These are phyloP conservation scores for Sacculina carcini DNA, from an alignment of 2,888 invertebrate species.

Conservation along the genomic window DNA sequence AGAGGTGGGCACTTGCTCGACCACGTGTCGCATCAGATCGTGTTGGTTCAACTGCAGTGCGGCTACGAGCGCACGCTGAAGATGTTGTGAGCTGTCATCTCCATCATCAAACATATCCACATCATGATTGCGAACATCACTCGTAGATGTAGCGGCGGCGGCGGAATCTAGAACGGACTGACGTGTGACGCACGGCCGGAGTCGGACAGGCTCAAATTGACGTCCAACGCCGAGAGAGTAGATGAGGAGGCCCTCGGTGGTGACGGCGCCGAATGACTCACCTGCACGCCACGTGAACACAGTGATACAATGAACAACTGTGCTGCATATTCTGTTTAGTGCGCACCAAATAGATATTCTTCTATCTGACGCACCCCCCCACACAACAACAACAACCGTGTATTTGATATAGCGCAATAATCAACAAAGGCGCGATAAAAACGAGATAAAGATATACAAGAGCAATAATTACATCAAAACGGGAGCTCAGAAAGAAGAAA, in stretches of 20 bases:
- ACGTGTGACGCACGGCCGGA: constrained; percentile 62
- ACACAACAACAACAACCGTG: no score
- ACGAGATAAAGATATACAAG: no score
- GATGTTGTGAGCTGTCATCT: constrained; percentile 31
- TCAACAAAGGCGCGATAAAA: no score
- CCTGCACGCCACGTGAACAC: no score
- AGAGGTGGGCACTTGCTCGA: constrained; percentile 49
- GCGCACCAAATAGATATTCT: no score
- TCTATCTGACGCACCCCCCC: no score
- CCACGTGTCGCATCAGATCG: constrained; percentile 40
- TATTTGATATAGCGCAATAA: no score
- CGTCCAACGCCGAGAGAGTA: constrained; percentile 52
- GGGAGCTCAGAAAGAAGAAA: no score
- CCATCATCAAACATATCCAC: constrained; percentile 27
- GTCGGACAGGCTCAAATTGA: constrained; percentile 75
- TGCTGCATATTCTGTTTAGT: no score
- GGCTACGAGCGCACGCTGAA: constrained; percentile 42
- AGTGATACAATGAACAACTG: background rate
- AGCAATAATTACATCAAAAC: no score
- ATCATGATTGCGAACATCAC: no score
- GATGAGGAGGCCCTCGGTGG: constrained; percentile 78
- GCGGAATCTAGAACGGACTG: constrained; percentile 33
- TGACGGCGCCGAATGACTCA: constrained; percentile 69
- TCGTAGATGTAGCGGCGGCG: no score
- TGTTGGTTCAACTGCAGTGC: constrained; percentile 62